Percentiles rank a stretch among this genome's conserved stretches.
Evolutionary conservation across 2,797 vertebrate species (phyloP).

Genomic region (Girardinus metallicus): DNA sequence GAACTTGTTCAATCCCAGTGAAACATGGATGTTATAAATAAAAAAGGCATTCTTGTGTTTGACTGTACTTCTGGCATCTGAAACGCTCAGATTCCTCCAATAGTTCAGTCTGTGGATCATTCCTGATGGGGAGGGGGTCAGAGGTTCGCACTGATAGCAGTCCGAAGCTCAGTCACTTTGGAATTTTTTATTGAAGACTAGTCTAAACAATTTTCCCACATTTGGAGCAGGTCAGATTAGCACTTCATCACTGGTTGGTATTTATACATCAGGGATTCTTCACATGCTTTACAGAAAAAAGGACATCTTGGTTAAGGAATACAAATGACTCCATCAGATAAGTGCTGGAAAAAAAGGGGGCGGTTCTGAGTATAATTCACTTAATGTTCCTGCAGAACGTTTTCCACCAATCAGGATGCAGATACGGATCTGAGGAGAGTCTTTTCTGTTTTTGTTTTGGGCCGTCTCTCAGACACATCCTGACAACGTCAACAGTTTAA

Average conservation of each 20-base stretch:
- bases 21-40: neutral
- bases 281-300: constrained; percentile 57
- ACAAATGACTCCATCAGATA: constrained; percentile 47
- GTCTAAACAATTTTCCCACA: constrained; percentile 69
- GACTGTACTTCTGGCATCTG: constrained; percentile 47
- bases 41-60: constrained; percentile 22
- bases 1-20: constrained; percentile 1
- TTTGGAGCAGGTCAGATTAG: constrained; percentile 63
- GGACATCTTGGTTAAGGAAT: constrained; percentile 33
- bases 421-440: constrained; percentile 36
- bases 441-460: constrained; percentile 11
- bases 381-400: constrained; percentile 33
- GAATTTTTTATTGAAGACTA: constrained; percentile 68
- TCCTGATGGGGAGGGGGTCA: constrained; percentile 18
- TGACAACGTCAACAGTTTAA: constrained; percentile 25
- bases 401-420: constrained; percentile 43
- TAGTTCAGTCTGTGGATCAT: constrained; percentile 59
- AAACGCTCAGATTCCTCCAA: constrained; percentile 47
- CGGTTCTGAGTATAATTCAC: constrained; percentile 49
- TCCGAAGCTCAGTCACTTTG: constrained; percentile 60
- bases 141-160: constrained; percentile 48
- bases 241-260: constrained; percentile 68
- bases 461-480: constrained; percentile 10
- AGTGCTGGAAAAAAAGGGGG: constrained; percentile 54
- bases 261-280: constrained; percentile 73